Evolutionary conservation across 2,888 invertebrate genomes (phyloP), one percentile per base, ranked within the genome.

Genomic region (Drosophila lutescens): DNA sequence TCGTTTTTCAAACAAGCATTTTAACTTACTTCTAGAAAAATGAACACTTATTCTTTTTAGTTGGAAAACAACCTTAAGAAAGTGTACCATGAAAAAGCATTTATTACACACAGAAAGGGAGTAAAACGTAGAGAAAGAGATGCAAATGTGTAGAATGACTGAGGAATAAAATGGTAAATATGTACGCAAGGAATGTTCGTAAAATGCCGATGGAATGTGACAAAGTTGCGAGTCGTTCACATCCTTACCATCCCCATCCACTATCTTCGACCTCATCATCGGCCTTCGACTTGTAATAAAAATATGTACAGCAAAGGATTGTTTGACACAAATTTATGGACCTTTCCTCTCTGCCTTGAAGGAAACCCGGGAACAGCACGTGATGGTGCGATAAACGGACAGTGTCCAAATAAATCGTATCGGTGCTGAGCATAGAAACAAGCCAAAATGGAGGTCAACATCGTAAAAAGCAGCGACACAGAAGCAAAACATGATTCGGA

Each of bases 251-350:
- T 2, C 17, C 40, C 10, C 38, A 13, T 4, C 20, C 30, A 30
- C 12, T 30, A 20, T 17, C 44, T 40, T 10, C 20, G 40, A 34
- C 26, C 34, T 17, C 46, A 54, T 40, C 46, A 66, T 66, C 46
- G 54, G 40, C 34, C 47, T 65, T 65, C 38, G 65, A 54, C 46
- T 65, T 66, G 54, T 40, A 51, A 54, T 47, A 54, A 47, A 66
- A 65, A 63, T 69, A 47, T 44, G 55, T 43, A 57, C 59, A 66
- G 65, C 68, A 70, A 75, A 81, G 67, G 74, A 75, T 74, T 85
- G 74, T 87, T 82, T 79, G 88, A 82, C 79, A 82, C 77, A 56
- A 85, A 87, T 83, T 83, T 83, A 87, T 83, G 74, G 74, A 71
- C 49, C 65, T 53, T 50, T 59, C 15, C 56, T 34, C 30, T 15